phyloP scores from a whole-genome alignment of 2,888 invertebrate genomes.

The Panorpa germanica region DNA sequence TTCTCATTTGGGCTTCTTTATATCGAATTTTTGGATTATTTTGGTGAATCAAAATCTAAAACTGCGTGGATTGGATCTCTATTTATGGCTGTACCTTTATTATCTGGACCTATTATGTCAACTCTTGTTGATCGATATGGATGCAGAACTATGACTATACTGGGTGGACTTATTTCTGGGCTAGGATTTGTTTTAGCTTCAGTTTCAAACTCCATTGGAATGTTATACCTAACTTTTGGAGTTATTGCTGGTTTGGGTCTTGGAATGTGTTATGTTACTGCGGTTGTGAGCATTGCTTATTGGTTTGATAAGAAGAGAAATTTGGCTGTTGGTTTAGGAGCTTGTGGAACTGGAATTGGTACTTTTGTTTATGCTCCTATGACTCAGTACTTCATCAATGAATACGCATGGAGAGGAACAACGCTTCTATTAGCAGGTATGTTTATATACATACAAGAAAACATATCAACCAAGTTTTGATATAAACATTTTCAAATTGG shows the following conservation, averaged over 20 bases:
- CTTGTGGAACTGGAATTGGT: slow-evolving; percentile 77
- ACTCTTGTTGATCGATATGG: slow-evolving; percentile 73
- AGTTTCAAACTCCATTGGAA: slow-evolving; percentile 47
- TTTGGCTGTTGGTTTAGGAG: slow-evolving; percentile 71
- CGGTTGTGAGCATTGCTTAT: slow-evolving; percentile 79
- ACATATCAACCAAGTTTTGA: too few relatives aligned
- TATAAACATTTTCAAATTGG: too few relatives aligned
- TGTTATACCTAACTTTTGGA: slow-evolving; percentile 72
- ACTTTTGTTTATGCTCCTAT: slow-evolving; percentile 77
- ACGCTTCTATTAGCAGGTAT: slow-evolving; percentile 63
- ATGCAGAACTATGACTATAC: slow-evolving; percentile 56
- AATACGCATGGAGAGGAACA: slow-evolving; percentile 74
- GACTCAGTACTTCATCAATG: slow-evolving; percentile 56
- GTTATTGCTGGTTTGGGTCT: slow-evolving; percentile 68
- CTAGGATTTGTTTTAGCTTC: slow-evolving; percentile 61
- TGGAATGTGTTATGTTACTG: slow-evolving; percentile 72
- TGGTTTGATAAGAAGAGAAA: slow-evolving; percentile 82
- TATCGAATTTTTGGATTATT: slow-evolving; percentile 64
- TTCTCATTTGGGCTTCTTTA: slow-evolving; percentile 85
- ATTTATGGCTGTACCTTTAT: slow-evolving; percentile 74
- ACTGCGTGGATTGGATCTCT: slow-evolving; percentile 84
- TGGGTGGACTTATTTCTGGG: slow-evolving; percentile 52
- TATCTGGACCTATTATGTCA: slow-evolving; percentile 69
- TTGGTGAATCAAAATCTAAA: slow-evolving; percentile 60
- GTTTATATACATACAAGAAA: too few relatives aligned